A percentile compares a stretch with the other conserved stretches of the same genome.
phyloP scores from a whole-genome alignment of 2,797 vertebrate species.

The Percopsis omiscomaycus region DNA sequence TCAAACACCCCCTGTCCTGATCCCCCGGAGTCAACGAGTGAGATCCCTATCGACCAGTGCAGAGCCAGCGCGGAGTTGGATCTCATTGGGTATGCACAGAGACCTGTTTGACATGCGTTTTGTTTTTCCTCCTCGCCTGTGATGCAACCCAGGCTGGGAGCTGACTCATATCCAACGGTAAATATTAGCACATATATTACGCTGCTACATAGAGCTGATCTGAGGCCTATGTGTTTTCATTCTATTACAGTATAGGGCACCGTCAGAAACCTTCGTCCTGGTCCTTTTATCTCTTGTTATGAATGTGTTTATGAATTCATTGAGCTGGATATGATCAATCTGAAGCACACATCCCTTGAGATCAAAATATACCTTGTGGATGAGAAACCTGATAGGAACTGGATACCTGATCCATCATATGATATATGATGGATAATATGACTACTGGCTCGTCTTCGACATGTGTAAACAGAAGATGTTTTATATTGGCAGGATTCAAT shows the following conservation, averaged over 20 bases:
- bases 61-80: constrained; percentile 49
- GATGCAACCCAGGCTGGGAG: constrained; percentile 57
- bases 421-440: constrained; percentile 38
- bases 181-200: constrained; percentile 43
- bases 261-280: no score
- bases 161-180: constrained; percentile 21
- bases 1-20: constrained; percentile 70
- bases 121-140: constrained; percentile 27
- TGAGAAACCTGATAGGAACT: constrained; percentile 44
- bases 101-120: constrained; percentile 58
- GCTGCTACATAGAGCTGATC: constrained; percentile 31
- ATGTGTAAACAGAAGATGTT: constrained; percentile 29
- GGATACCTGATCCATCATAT: background rate
- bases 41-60: constrained; percentile 72
- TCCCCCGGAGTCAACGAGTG: constrained; percentile 67
- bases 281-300: no score
- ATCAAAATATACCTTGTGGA: constrained; percentile 41
- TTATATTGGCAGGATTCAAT: constrained; percentile 8
- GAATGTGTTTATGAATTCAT: constrained; percentile 26
- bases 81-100: constrained; percentile 63
- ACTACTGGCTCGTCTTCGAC: constrained; percentile 32
- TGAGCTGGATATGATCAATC: constrained; percentile 45
- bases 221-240: background rate
- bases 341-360: constrained; percentile 41
- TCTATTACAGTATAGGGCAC: no score